Conservation (phyloP, 2,888 invertebrate genomes). For the Andrena fulva region DNA sequence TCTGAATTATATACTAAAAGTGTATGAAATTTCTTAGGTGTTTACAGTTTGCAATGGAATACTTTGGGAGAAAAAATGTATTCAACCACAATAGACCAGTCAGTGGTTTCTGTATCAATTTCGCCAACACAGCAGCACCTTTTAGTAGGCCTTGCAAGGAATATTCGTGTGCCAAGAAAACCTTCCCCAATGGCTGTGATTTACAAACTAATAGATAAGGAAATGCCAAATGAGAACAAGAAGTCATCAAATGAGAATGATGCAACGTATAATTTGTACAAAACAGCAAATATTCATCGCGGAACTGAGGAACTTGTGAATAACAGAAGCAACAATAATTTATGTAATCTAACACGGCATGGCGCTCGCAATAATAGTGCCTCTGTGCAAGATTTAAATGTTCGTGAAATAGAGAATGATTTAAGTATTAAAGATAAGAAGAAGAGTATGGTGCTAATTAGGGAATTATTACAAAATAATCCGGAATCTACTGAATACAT, state of each 20-base stretch:
- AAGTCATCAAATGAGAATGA: conserved; percentile 45
- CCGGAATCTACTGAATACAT: conserved; percentile 88
- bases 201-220: conserved; percentile 76
- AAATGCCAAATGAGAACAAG: conserved; percentile 64
- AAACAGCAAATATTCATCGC: conserved; percentile 70
- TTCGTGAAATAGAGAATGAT: conserved; percentile 56
- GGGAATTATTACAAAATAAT: conserved; percentile 89
- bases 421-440: conserved; percentile 74
- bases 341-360: conserved; percentile 33
- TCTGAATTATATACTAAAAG: neutral
- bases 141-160: conserved; percentile 91
- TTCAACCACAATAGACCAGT: conserved; percentile 91
- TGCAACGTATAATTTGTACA: conserved; percentile 60
- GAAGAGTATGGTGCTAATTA: conserved; percentile 86
- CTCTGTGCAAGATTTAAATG: conserved; percentile 50
- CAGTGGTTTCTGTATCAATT: conserved; percentile 93
- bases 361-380: conserved; percentile 27
- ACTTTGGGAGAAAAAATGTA: conserved; percentile 92
- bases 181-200: conserved; percentile 80
- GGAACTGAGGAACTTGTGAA: conserved; percentile 55
- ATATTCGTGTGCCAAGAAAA: conserved; percentile 85
- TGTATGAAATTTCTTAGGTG: conserved; percentile 85
- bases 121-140: conserved; percentile 93
- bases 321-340: conserved; percentile 46
- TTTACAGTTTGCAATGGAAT: conserved; percentile 92